Evolutionary conservation across 2,888 invertebrate genomes (phyloP).

Genomic region (Serripes groenlandicus): DNA sequence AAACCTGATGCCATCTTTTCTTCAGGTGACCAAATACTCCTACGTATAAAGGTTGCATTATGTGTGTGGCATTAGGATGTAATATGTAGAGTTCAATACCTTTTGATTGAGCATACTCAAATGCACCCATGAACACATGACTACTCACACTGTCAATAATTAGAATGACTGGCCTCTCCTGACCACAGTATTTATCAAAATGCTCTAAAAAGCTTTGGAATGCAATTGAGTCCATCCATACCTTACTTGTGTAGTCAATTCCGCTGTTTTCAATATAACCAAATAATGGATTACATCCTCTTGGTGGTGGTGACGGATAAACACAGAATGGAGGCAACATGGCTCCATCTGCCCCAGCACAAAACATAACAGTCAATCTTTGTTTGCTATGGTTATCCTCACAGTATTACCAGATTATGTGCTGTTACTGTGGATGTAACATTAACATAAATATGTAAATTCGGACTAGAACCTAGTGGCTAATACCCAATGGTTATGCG

Average conservation of each 20-base stretch:
- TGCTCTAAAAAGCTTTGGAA: conserved; percentile 39
- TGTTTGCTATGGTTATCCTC: conserved; percentile 39
- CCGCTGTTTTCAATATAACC: conserved; percentile 33
- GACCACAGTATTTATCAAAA: conserved; percentile 37
- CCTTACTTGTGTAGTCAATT: conserved; percentile 50
- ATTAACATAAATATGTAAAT: no score
- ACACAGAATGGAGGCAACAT: conserved; percentile 53
- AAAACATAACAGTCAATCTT: conserved; percentile 53
- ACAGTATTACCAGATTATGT: no score
- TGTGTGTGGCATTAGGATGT: conserved; percentile 48
- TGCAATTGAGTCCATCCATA: conserved; percentile 52
- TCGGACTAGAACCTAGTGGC: no score
- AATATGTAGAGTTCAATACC: conserved; percentile 54
- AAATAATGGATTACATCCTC: conserved; percentile 41
- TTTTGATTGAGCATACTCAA: conserved; percentile 25
- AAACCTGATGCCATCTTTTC: conserved; percentile 44
- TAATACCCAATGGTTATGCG: no score
- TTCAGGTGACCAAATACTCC: conserved; percentile 56
- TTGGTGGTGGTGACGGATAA: conserved; percentile 46
- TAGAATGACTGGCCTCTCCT: conserved; percentile 38
- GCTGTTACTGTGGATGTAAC: no score
- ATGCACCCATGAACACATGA: conserved; percentile 38
- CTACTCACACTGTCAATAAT: conserved; percentile 49
- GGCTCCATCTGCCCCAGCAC: conserved; percentile 38
- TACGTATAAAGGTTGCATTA: conserved; percentile 57